Base-by-base conservation (phyloP, 2,113 vertebrate species). In the Oriolus oriolus region DNA sequence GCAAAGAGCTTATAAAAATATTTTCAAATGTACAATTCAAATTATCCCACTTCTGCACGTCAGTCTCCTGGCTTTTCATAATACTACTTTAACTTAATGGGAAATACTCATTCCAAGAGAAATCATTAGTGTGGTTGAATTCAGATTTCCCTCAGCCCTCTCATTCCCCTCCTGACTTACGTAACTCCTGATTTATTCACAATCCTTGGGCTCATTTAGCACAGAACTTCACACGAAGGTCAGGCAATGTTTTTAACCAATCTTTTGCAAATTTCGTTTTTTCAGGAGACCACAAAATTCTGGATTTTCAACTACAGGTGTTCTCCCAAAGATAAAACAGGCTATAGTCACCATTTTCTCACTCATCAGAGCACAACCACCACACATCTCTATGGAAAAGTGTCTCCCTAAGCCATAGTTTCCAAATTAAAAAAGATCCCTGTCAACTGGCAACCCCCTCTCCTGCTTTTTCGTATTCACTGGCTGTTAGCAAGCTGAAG, bases 51-150 rank as follows among this genome's bases (percentile, higher is more conserved):
- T 75, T 39, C 69, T 59, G 74, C 52, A 37, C 0, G 2, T 45
- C 88, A 85, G 13, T 50, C 91, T 75, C 52, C 22, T 11, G 18
- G 44, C 44, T 88, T 83, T 70, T 59, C 69, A 57, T 66, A 84
- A 74, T 4, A 94, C 24, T 37, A 21, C 47, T 71, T 53, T 30
- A 71, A 63, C n/a, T 66, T 59, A 41, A 57, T 31, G 41, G 7
- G 41, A 59, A 92, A 68, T 68, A 65, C 42, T 78, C 85, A 53
- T 50, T 93, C 79, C 83, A 79, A 42, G 53, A 76, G 79, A 75
- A 93, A 88, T 17, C 30, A 53, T 39, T 54, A 37, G 39, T 21
- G 35, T 27, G 33, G 68, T 6, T 71, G 44, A 85, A 59, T 45
- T 54, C 27, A 60, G 70, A 68, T 59, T 63, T 87, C 70, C 24